These are phyloP conservation scores for Vanessa atalanta DNA, from an alignment of 1,140 invertebrate species.

Conservation along the genomic window DNA sequence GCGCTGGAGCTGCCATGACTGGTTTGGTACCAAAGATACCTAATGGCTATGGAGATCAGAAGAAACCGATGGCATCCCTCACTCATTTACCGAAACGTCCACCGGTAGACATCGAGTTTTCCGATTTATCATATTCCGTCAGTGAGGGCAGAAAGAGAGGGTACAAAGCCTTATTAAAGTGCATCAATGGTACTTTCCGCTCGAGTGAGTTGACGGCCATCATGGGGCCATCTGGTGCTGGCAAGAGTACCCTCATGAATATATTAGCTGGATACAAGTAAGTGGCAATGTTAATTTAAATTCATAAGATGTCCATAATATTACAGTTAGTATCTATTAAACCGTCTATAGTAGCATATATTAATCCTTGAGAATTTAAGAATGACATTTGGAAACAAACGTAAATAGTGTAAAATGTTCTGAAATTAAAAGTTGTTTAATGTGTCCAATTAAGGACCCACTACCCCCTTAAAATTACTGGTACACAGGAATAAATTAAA, in stretches of 20 bases:
- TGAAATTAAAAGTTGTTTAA: no score
- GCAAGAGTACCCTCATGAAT: constrained; percentile 96
- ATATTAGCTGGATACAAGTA: constrained; percentile 94
- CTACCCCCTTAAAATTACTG: no score
- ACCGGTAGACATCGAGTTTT: constrained; percentile 93
- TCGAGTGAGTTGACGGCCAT: constrained; percentile 93
- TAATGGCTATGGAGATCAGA: constrained; percentile 84
- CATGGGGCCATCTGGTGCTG: constrained; percentile 96
- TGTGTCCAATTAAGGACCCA: no score
- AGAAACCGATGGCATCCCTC: constrained; percentile 83
- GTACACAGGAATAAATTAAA: no score
- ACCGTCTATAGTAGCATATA: no score
- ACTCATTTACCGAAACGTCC: constrained; percentile 90
- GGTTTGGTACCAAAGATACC: constrained; percentile 84
- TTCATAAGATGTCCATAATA: not conserved
- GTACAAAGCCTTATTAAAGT: constrained; percentile 90
- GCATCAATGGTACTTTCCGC: constrained; percentile 90
- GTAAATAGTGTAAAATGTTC: no score
- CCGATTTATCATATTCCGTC: constrained; percentile 91
- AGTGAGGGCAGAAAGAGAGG: constrained; percentile 90
- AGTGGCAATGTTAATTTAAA: constrained; percentile 63
- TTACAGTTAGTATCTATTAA: not conserved
- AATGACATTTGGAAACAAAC: no score
- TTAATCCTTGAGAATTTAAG: no score
- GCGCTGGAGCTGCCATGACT: constrained; percentile 78